Evolutionary conservation across 1,140 invertebrate genomes (phyloP).

Genomic region (Formica selysi): DNA sequence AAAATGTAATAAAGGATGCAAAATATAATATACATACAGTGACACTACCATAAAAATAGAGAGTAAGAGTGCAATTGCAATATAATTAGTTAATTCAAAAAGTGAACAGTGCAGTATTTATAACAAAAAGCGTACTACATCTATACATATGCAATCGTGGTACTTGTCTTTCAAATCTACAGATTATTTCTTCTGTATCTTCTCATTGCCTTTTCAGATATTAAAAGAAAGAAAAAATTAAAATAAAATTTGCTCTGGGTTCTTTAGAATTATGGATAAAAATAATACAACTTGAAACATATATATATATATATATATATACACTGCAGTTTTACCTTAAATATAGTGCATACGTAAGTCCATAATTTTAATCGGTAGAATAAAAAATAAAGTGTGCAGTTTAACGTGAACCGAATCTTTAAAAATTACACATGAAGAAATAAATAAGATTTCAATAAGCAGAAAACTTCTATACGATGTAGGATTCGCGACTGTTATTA

Average conservation of each 20-base stretch:
- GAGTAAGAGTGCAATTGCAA: conserved; percentile 58
- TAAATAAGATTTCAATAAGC: conserved; percentile 54
- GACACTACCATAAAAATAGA: conserved; percentile 59
- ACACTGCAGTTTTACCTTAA: conserved; percentile 42
- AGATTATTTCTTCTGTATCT: conserved; percentile 33
- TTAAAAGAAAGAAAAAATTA: neutral
- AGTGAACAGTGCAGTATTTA: conserved; percentile 58
- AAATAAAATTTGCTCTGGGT: neutral
- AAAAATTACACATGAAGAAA: conserved; percentile 37
- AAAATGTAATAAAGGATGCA: conserved; percentile 58
- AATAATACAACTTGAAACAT: conserved; percentile 40
- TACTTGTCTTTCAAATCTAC: conserved; percentile 57
- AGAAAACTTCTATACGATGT: conserved; percentile 56
- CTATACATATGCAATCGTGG: conserved; percentile 1
- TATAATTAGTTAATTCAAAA: conserved; percentile 56
- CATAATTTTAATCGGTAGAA: conserved; percentile 45
- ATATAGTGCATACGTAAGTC: conserved; percentile 19
- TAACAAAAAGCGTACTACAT: conserved; percentile 54
- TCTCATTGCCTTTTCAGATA: conserved; percentile 15
- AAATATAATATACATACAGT: conserved; percentile 68
- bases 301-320: neutral
- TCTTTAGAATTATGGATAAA: conserved; percentile 20
- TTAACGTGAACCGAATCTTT: conserved; percentile 60
- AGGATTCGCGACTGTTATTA: conserved; percentile 61
- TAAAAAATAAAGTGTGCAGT: conserved; percentile 61